Base-by-base conservation (phyloP, 2,797 vertebrate genomes). In the Helarctos malayanus region DNA sequence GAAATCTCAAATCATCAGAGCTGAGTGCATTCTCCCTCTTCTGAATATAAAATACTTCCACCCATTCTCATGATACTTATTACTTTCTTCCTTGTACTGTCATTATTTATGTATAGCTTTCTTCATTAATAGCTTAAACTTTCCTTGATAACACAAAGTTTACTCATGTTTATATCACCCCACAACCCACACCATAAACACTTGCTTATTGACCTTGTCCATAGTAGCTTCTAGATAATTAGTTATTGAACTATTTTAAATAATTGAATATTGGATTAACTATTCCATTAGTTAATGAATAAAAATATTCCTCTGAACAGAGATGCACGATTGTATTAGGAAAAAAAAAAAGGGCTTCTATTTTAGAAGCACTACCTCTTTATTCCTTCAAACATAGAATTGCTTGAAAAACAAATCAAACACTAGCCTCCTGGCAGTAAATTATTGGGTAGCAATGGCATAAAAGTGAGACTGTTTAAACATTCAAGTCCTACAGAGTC, bases 71-170 rank as follows among this genome's bases (percentile, higher is more conserved):
- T 35, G 3, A 5, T 14, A 35, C 10, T 54, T 76, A 84, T 6
- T 94, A 57, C 29, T 85, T 79, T 83, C 63, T 86, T 81, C n/a
- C n/a, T 94, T 88, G 57, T 29, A 57, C 25, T 84, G 5, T 56
- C 92, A 9, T 78, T 95, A 56, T 82, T 54, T 69, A 79, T 41
- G 18, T 68, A 63, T 15, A 78, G 1, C 18, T 92, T 3, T 92
- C 63, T 97, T 95, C 57, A 78, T 88, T 87, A 95, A 87, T 25
- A 94, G 35, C 29, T 79, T 84, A 90, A 96, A 41, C 14, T 81
- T 96, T 91, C 61, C 7, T 85, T 89, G 23, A 89, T 91, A 73
- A 52, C 69, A 76, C 25, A 80, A 87, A 81, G 19, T 14, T 71
- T 92, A 68, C 13, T 89, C 18, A 76, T 87, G 90, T 96, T 92